Conservation (phyloP, 2,888 invertebrate genomes). For the Tanypteryx hageni region DNA sequence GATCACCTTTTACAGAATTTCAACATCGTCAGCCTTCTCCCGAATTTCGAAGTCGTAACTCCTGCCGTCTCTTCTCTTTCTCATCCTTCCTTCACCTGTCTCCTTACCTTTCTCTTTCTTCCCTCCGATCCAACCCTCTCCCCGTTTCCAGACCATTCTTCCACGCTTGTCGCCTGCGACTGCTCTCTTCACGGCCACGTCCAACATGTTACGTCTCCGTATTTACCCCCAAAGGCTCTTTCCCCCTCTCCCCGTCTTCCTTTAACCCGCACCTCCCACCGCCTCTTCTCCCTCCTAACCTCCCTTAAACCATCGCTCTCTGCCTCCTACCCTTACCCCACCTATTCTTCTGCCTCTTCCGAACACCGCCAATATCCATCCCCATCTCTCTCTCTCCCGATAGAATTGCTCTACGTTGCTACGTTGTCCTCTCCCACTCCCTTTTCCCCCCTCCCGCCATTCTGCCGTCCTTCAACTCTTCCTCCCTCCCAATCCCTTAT, state of each 20-base stretch:
- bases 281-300: neutral
- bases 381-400: neutral
- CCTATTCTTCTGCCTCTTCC: neutral
- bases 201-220: neutral
- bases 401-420: constrained; percentile 14
- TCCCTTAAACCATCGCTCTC: too few relatives aligned
- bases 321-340: neutral
- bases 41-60: neutral
- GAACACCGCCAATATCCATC: neutral
- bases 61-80: neutral
- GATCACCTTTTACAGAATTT: too few relatives aligned
- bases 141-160: too few relatives aligned
- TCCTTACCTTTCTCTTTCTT: neutral
- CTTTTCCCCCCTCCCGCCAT: neutral
- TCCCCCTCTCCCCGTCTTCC: neutral
- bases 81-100: neutral
- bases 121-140: too few relatives aligned
- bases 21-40: neutral
- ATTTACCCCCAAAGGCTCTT: neutral
- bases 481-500: neutral
- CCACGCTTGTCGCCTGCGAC: too few relatives aligned
- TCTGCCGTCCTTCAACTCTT: neutral
- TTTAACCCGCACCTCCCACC: neutral
- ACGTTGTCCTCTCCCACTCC: neutral
- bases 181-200: neutral